phyloP scores from a whole-genome alignment of 2,797 vertebrate species.

The Typhlichthys subterraneus region DNA sequence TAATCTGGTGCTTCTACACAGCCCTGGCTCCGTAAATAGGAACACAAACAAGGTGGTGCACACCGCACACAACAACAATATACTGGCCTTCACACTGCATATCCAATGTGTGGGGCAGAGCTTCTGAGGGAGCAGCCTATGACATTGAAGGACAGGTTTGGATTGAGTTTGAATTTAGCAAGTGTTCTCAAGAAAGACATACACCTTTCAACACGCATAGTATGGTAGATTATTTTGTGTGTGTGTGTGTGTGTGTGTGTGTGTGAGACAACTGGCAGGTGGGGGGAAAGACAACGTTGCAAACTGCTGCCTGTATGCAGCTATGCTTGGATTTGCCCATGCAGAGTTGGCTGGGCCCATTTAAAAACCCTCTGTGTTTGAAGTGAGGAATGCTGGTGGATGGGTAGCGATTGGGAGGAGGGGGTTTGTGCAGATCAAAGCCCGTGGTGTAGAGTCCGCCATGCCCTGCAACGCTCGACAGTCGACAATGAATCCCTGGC shows the following conservation, averaged over 20 bases:
- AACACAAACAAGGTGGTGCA: too few species aligned
- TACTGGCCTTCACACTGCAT: too few species aligned
- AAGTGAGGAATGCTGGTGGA: conserved; percentile 59
- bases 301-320: conserved; percentile 26
- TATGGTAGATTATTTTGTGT: conserved; percentile 8
- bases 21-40: too few species aligned
- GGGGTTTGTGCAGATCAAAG: conserved; percentile 70
- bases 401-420: conserved; percentile 48
- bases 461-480: conserved; percentile 8
- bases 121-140: too few species aligned
- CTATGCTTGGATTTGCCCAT: conserved; percentile 25
- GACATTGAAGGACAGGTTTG: too few species aligned
- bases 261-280: too few species aligned
- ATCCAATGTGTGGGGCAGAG: too few species aligned
- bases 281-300: neutral
- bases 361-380: conserved; percentile 55
- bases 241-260: too few species aligned
- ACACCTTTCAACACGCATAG: conserved; percentile 16
- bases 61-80: too few species aligned
- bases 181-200: neutral
- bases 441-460: conserved; percentile 17
- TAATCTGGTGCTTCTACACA: too few species aligned
- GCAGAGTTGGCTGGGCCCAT: conserved; percentile 39
- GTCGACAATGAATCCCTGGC: conserved; percentile 70
- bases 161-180: too few species aligned